These are phyloP conservation scores for Vireo griseus DNA, from an alignment of 2,797 vertebrate species.

Conservation along the genomic window DNA sequence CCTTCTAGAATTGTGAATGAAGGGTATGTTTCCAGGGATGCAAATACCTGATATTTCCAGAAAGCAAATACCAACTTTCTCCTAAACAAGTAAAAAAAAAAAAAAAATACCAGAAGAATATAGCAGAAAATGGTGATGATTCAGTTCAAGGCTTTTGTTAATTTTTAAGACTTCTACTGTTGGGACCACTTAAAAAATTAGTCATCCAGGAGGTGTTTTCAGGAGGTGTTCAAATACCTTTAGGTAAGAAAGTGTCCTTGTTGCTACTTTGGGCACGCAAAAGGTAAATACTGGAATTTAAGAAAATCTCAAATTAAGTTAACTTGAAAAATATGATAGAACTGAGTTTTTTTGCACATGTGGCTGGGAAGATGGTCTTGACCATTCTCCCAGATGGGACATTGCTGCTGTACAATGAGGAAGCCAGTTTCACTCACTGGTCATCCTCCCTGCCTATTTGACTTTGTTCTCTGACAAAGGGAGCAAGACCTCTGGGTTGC, in stretches of 20 bases:
- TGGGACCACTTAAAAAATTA: not conserved
- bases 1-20: not conserved
- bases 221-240: not conserved
- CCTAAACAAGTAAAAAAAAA: not conserved
- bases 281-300: not conserved
- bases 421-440: fast-evolving
- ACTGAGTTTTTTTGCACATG: fast-evolving
- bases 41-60: too few relatives aligned
- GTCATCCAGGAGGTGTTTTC: not conserved
- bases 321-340: not conserved
- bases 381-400: not conserved
- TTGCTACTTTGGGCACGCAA: not conserved
- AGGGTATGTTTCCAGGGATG: not conserved
- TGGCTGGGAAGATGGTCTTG: not conserved
- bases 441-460: not conserved
- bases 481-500: not conserved
- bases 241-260: not conserved
- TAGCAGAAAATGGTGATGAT: not conserved
- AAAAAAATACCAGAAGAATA: not conserved
- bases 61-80: not conserved
- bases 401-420: fast-evolving
- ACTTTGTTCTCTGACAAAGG: not conserved
- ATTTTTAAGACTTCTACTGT: not conserved
- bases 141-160: not conserved
- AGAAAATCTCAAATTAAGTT: not conserved